A percentile compares a stretch with the other conserved stretches of the same genome.
Conservation (phyloP, 2,888 invertebrate species). For the Drosophila kanekoi region DNA sequence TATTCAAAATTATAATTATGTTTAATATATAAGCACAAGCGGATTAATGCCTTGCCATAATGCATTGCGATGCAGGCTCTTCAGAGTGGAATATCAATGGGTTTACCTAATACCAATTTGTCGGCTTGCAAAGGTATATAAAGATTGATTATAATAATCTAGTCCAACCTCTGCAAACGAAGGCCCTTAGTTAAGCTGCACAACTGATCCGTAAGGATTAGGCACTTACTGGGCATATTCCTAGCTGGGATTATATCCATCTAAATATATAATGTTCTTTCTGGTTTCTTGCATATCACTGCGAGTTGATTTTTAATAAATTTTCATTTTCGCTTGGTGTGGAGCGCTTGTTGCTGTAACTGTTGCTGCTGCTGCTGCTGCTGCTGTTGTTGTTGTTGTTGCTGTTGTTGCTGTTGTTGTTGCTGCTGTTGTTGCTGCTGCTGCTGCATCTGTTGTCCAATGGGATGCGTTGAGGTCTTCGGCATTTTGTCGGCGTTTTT, state of each 20-base stretch:
- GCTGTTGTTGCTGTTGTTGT: constrained; percentile 34
- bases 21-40: too few relatives aligned
- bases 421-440: constrained; percentile 26
- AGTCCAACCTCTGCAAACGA: too few relatives aligned
- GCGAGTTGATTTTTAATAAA: constrained; percentile 72
- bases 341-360: constrained; percentile 29
- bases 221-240: constrained; percentile 1
- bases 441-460: constrained; percentile 54
- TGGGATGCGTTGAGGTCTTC: constrained; percentile 48
- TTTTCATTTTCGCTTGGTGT: constrained; percentile 59
- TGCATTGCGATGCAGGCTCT: too few relatives aligned
- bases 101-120: too few relatives aligned
- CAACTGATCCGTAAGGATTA: too few relatives aligned
- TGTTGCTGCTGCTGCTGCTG: constrained; percentile 24
- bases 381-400: constrained; percentile 24
- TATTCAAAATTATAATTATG: too few relatives aligned
- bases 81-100: too few relatives aligned
- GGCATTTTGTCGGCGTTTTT: constrained; percentile 70
- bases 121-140: too few relatives aligned
- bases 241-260: constrained; percentile 2
- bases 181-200: too few relatives aligned
- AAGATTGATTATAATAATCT: too few relatives aligned
- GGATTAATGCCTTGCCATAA: too few relatives aligned
- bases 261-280: constrained; percentile 5
- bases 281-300: constrained; percentile 62